Conservation (phyloP, 2,113 vertebrate species). For the Saccopteryx bilineata region DNA sequence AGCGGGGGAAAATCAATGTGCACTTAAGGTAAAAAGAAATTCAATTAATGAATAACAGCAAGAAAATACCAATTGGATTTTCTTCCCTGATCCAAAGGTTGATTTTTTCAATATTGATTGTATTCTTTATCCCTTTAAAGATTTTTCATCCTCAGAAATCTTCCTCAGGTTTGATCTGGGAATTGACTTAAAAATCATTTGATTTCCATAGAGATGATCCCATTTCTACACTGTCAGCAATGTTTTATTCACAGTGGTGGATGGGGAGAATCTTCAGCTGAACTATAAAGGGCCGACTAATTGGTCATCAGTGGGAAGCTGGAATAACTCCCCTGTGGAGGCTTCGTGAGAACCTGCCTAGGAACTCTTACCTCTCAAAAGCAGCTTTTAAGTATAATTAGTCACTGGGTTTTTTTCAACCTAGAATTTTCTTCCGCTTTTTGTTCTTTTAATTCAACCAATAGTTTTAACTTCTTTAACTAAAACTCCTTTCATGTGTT, state of each 20-base stretch:
- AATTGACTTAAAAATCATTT: neutral
- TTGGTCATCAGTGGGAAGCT: neutral
- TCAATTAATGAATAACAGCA: slow-evolving; percentile 27
- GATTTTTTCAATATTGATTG: neutral
- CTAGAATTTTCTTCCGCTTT: neutral
- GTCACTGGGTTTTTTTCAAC: neutral
- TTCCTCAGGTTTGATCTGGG: slow-evolving; percentile 7
- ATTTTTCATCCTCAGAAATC: slow-evolving; percentile 8
- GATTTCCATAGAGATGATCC: neutral
- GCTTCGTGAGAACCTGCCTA: neutral
- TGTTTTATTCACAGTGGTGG: neutral
- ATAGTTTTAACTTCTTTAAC: neutral
- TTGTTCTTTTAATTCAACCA: neutral
- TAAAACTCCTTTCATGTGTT: neutral
- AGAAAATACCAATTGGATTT: neutral
- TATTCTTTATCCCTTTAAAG: neutral
- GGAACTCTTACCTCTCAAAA: neutral
- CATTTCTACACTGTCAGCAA: neutral
- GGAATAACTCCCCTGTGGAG: neutral
- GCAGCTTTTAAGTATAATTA: neutral
- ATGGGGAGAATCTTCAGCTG: neutral
- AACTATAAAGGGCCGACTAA: neutral
- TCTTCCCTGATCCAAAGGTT: neutral
- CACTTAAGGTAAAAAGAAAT: slow-evolving; percentile 26
- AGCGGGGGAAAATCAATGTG: slow-evolving; percentile 34